phyloP scores from a whole-genome alignment of 2,888 invertebrate genomes.

The Gandaritis pyraliata region DNA sequence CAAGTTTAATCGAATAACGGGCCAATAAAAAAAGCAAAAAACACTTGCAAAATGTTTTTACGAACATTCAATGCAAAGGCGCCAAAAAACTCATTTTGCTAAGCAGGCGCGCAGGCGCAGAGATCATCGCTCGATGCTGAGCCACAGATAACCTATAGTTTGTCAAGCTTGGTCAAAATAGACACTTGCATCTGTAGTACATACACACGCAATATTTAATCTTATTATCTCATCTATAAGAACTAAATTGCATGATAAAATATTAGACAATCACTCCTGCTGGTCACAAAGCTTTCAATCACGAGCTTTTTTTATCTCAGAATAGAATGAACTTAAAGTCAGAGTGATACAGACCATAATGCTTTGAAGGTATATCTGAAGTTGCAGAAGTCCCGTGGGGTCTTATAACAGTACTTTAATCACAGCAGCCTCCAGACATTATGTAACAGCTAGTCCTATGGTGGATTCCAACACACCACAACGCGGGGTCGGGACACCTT shows the following conservation, averaged over 20 bases:
- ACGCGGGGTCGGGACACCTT: constrained; percentile 60
- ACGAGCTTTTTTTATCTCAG: not conserved
- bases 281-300: constrained; percentile 5
- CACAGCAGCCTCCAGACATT: constrained; percentile 71
- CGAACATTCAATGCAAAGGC: constrained; percentile 59
- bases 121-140: constrained; percentile 72
- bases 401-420: constrained; percentile 82
- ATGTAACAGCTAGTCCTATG: constrained; percentile 78
- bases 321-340: constrained; percentile 2
- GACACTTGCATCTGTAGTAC: not conserved
- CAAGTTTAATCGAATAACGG: constrained; percentile 37
- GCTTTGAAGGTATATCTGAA: not conserved
- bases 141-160: constrained; percentile 12
- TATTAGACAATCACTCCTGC: constrained; percentile 1
- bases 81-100: constrained; percentile 77
- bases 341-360: constrained; percentile 4
- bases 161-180: not conserved
- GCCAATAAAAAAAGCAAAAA: constrained; percentile 36
- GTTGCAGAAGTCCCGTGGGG: constrained; percentile 56
- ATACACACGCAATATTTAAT: not conserved
- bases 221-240: not conserved
- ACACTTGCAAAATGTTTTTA: constrained; percentile 40
- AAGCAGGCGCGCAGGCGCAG: constrained; percentile 74
- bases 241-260: constrained; percentile 2
- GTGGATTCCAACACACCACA: constrained; percentile 64